Evolutionary conservation across 2,888 invertebrate species (phyloP).

Genomic region (Callyntrura sp.): DNA sequence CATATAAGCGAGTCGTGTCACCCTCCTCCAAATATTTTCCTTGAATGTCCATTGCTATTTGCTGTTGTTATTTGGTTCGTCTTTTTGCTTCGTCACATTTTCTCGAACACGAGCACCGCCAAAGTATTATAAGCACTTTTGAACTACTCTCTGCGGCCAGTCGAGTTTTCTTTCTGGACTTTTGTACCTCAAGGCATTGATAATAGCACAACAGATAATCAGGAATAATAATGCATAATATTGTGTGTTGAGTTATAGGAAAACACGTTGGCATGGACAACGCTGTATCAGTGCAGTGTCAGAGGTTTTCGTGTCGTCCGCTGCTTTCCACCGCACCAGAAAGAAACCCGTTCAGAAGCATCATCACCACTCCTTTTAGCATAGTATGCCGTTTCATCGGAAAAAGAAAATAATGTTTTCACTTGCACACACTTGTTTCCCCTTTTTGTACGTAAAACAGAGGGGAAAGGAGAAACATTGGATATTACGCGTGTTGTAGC

Average conservation of each 20-base stretch:
- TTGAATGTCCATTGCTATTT: constrained; percentile 25
- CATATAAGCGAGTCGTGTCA: constrained; percentile 33
- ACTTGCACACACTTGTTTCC: constrained; percentile 33
- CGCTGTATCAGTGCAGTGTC: background rate
- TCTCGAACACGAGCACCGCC: background rate
- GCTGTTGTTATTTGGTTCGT: background rate
- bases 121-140: background rate
- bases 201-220: background rate
- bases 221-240: background rate
- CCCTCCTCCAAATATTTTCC: constrained; percentile 34
- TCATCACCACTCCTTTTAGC: too few species aligned
- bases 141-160: background rate
- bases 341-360: background rate
- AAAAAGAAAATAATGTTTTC: constrained; percentile 16
- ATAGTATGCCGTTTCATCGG: background rate
- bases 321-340: background rate
- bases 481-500: background rate
- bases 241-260: background rate
- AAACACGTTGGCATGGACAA: background rate
- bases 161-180: background rate
- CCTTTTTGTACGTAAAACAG: background rate
- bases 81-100: background rate
- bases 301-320: background rate
- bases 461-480: constrained; percentile 43
- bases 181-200: background rate